Evolutionary conservation across 2,113 vertebrate genomes (phyloP).

Genomic region (Pygoscelis adeliae): DNA sequence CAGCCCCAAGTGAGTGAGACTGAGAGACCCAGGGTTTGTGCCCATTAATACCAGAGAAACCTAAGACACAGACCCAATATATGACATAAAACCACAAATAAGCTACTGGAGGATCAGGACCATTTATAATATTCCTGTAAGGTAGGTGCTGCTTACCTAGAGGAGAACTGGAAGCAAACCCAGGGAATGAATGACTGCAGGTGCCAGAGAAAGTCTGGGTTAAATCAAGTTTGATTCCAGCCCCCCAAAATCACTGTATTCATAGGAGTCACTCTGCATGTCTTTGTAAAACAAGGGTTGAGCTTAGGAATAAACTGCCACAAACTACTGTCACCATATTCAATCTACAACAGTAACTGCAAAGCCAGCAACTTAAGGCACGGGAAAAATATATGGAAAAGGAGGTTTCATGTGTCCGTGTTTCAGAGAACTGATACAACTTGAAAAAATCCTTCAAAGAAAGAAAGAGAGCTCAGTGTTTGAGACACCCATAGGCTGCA

Average conservation of each 20-base stretch:
- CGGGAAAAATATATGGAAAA: not conserved
- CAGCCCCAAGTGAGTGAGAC: not conserved
- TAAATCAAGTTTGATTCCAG: not conserved
- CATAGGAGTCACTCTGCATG: not conserved
- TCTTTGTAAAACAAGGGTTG: not conserved
- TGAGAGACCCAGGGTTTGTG: not conserved
- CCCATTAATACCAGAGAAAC: not conserved
- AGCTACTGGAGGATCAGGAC: not conserved
- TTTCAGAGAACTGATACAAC: not conserved
- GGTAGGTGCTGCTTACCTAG: not conserved
- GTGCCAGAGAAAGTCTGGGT: not conserved
- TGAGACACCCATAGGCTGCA: not conserved
- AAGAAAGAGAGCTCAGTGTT: not conserved
- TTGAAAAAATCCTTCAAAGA: not conserved
- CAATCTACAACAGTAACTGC: not conserved
- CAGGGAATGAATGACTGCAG: not conserved
- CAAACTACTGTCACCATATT: not conserved
- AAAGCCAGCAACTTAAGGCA: not conserved
- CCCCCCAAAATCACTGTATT: not conserved
- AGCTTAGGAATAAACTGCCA: not conserved
- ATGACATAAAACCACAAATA: not conserved
- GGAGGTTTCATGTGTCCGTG: rapidly evolving
- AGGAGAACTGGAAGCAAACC: not conserved
- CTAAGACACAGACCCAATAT: not conserved
- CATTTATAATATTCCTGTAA: not conserved